A percentile compares a stretch with the other conserved stretches of the same genome.
Conservation (phyloP, 2,888 invertebrate species). For the Zhuqinia jingwanae region DNA sequence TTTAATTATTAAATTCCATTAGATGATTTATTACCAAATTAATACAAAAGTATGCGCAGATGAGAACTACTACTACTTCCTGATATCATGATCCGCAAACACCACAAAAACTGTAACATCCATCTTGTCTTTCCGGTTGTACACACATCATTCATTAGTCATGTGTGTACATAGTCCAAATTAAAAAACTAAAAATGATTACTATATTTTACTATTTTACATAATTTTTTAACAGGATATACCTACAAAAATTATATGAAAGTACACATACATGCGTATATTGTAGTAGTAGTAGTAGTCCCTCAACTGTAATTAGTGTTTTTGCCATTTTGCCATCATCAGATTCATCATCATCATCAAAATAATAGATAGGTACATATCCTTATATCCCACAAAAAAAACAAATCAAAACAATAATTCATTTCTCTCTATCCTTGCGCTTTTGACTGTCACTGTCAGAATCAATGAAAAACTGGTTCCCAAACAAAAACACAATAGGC, state of each 20-base stretch:
- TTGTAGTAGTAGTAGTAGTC: background rate
- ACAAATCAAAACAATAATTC: background rate
- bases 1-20: constrained; percentile 12
- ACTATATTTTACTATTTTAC: too few species aligned
- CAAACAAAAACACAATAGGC: constrained; percentile 16
- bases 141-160: constrained; percentile 38
- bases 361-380: too few species aligned
- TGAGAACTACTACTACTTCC: constrained; percentile 35
- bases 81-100: too few species aligned
- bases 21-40: constrained; percentile 1
- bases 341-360: too few species aligned
- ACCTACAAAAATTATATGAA: background rate
- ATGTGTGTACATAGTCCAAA: background rate
- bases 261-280: background rate
- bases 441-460: constrained; percentile 52
- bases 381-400: too few species aligned
- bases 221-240: constrained; percentile 63
- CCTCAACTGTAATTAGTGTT: background rate
- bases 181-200: constrained; percentile 16
- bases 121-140: constrained; percentile 58
- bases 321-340: too few species aligned
- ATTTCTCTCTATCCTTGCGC: constrained; percentile 52
- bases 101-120: background rate
- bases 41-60: background rate
- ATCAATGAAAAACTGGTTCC: constrained; percentile 57